phyloP scores from a whole-genome alignment of 2,797 vertebrate species.

The Pseudocheirus occidentalis region DNA sequence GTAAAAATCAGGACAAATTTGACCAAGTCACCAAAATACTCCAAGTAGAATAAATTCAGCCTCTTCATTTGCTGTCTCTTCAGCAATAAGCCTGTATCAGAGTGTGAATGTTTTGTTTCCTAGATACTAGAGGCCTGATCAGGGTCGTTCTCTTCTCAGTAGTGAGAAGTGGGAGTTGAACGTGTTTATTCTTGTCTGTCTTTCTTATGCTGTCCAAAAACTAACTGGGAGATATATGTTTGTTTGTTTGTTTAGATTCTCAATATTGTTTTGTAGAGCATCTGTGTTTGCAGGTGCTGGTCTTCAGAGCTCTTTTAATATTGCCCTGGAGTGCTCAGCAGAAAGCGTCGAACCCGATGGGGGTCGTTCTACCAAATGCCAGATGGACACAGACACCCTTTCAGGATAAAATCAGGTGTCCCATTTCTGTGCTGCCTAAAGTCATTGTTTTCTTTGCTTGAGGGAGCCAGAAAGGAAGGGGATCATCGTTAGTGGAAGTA shows the following conservation, averaged over 20 bases:
- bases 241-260: conserved; percentile 54
- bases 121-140: conserved; percentile 46
- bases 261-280: conserved; percentile 34
- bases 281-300: conserved; percentile 44
- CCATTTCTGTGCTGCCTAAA: conserved; percentile 31
- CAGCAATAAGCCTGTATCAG: conserved; percentile 24
- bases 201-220: conserved; percentile 14
- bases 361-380: conserved; percentile 57
- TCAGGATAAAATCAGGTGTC: conserved; percentile 27
- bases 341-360: conserved; percentile 36
- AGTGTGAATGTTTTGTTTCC: conserved; percentile 44
- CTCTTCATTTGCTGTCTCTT: conserved; percentile 39
- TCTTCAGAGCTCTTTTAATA: conserved; percentile 50
- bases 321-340: conserved; percentile 46
- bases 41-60: conserved; percentile 32
- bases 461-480: background rate
- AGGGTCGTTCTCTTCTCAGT: conserved; percentile 24
- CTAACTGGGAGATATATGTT: conserved; percentile 14
- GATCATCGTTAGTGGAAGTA: background rate
- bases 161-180: conserved; percentile 36
- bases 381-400: conserved; percentile 50
- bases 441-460: background rate
- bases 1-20: conserved; percentile 46
- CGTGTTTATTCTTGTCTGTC: background rate
- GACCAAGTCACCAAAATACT: background rate